Evolutionary conservation across 2,888 invertebrate genomes (phyloP).

Genomic region (Colletes collaris): DNA sequence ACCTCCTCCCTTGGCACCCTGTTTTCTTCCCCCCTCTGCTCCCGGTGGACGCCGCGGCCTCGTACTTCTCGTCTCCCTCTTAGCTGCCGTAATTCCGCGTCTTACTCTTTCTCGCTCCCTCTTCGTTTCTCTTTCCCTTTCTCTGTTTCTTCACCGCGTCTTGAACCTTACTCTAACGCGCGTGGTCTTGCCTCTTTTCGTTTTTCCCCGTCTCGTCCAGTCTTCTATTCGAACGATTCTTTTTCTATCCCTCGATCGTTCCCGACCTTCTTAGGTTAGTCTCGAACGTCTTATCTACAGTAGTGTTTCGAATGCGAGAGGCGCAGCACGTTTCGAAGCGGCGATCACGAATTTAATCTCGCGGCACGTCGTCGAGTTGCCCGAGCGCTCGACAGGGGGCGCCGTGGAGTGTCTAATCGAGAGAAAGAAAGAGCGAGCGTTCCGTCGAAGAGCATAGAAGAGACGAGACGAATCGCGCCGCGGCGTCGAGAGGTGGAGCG

Average conservation of each 20-base stretch:
- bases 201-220: slow-evolving; percentile 38
- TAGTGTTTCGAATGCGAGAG: slow-evolving; percentile 49
- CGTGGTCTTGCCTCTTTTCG: background rate
- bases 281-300: slow-evolving; percentile 65
- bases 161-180: slow-evolving; percentile 10
- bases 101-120: slow-evolving; percentile 51
- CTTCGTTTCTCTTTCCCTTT: background rate
- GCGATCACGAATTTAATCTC: slow-evolving; percentile 80
- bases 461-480: slow-evolving; percentile 22
- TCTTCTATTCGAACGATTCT: slow-evolving; percentile 40
- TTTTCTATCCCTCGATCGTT: background rate
- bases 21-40: slow-evolving; percentile 69
- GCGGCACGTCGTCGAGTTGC: slow-evolving; percentile 80
- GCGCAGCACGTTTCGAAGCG: slow-evolving; percentile 29
- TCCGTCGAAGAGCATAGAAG: slow-evolving; percentile 48
- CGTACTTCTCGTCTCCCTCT: slow-evolving; percentile 64
- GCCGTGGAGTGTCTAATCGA: slow-evolving; percentile 65
- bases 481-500: slow-evolving; percentile 76
- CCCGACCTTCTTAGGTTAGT: background rate
- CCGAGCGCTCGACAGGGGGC: slow-evolving; percentile 79
- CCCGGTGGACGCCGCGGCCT: slow-evolving; percentile 36
- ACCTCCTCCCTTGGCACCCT: slow-evolving; percentile 79
- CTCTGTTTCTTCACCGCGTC: slow-evolving; percentile 13
- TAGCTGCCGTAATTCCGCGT: slow-evolving; percentile 55
- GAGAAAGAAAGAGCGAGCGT: slow-evolving; percentile 60